Evolutionary conservation across 2,797 vertebrate species (phyloP), one percentile per base, ranked within the genome.

Genomic region (Pagetopsis macropterus): DNA sequence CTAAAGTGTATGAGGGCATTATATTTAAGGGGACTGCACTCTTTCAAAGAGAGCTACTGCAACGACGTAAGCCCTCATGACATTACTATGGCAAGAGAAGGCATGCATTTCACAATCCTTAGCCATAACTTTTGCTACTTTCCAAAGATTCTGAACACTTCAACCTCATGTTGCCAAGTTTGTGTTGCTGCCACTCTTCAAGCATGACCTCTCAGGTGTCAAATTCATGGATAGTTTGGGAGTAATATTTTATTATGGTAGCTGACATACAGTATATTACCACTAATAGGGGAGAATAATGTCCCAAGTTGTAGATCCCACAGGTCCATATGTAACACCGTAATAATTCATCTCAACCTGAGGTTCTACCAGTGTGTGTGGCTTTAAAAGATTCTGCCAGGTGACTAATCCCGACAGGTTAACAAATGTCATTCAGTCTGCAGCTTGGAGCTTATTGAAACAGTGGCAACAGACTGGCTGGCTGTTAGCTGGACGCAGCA

Each of bases 401-500:
- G 67, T 88, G 87, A 83, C 72, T 87, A 83, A 81, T 89, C 73
- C 83, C 70, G 48, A 81, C 85, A 89, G 87, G 86, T 89, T 84
- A 88, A 90, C 83, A 91, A 89, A 90, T 90, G 89, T 91, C 88
- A 87, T 75, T 73, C 82, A 78, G 82, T 74, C 86, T 84, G 73
- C 78, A 51, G 27, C 56, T 56, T 66, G 71, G 65, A 79, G 67
- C 73, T 86, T 65, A 51, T 52, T 76, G 81, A 83, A 85, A 86
- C 74, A 64, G 84, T 70, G 88, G 84, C 82, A 89, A 67, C 73
- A 87, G 82, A 82, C 81, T 74, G 78, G 74, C 74, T 70, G 82
- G 81, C 67, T 68, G 63, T 87, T 72, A 50, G 65, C 73, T 48
- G 76, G 70, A 72, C n/a, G 31, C 74, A 75, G 76, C 85, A 85